Percentiles rank a stretch among this genome's conserved stretches.
These are phyloP conservation scores for Augochlora pura DNA, from an alignment of 1,140 invertebrate species.

Conservation along the genomic window DNA sequence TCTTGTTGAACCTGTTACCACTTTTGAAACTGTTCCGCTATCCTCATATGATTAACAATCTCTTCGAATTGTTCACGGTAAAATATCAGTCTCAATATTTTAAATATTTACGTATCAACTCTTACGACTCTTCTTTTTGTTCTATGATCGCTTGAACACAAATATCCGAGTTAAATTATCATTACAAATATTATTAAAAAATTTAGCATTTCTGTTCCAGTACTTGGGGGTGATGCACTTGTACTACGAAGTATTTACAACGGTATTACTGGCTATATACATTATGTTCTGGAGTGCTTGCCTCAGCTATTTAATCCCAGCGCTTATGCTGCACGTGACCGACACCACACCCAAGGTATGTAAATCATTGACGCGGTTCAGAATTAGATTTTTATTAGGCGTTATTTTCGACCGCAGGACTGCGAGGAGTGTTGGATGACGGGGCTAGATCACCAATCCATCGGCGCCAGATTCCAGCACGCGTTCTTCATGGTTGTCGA, in stretches of 20 bases:
- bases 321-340: conserved; percentile 61
- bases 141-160: no score
- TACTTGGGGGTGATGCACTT: conserved; percentile 65
- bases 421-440: conserved; percentile 69
- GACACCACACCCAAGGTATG: conserved; percentile 47
- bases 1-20: conserved; percentile 71
- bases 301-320: conserved; percentile 69
- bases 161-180: not conserved
- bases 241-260: conserved; percentile 64
- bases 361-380: not conserved
- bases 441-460: conserved; percentile 35
- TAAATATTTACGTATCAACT: no score
- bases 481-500: conserved; percentile 72
- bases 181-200: no score
- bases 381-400: not conserved
- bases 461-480: conserved; percentile 61
- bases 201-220: conserved; percentile 53
- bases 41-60: conserved; percentile 59
- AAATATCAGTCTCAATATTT: not conserved
- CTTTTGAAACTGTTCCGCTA: conserved; percentile 72
- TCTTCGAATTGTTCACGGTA: conserved; percentile 69
- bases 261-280: conserved; percentile 66
- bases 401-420: conserved; percentile 57
- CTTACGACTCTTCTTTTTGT: no score
- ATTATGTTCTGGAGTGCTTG: conserved; percentile 75